Conservation (phyloP, 2,888 invertebrate genomes). For the Acrobasis consociella region DNA sequence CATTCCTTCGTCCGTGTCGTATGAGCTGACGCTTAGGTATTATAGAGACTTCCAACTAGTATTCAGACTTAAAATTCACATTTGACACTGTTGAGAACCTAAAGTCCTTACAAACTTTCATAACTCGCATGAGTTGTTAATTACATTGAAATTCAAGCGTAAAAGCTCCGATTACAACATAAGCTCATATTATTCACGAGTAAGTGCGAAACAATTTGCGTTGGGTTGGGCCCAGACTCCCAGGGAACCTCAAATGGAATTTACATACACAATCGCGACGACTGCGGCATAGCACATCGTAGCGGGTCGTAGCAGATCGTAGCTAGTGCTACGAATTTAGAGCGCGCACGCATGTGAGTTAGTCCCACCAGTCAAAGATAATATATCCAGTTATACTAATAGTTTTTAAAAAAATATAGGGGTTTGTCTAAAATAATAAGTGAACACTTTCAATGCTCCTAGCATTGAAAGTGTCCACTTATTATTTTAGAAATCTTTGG, state of each 20-base stretch:
- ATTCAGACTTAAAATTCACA: no score
- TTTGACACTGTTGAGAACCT: no score
- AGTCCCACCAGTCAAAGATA: no score
- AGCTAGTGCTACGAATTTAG: slow-evolving; percentile 1
- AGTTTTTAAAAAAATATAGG: no score
- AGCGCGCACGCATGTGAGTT: not conserved
- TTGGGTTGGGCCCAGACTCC: slow-evolving; percentile 16
- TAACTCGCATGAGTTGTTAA: not conserved
- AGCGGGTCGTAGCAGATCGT: slow-evolving; percentile 14
- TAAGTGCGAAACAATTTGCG: slow-evolving; percentile 30
- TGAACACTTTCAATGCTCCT: no score
- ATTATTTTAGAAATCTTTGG: no score
- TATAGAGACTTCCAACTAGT: no score
- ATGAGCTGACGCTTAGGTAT: no score
- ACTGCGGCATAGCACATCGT: slow-evolving; percentile 19
- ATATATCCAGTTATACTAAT: no score
- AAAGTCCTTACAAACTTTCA: not conserved
- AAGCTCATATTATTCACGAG: slow-evolving; percentile 17
- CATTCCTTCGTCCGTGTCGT: no score
- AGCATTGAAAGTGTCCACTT: not conserved
- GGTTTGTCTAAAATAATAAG: no score
- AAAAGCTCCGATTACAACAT: slow-evolving; percentile 16
- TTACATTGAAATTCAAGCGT: slow-evolving; percentile 5
- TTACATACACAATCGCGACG: slow-evolving; percentile 33
- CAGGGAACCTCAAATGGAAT: slow-evolving; percentile 28